Base-by-base conservation (phyloP, 2,797 vertebrate species). In the Peromyscus eremicus region DNA sequence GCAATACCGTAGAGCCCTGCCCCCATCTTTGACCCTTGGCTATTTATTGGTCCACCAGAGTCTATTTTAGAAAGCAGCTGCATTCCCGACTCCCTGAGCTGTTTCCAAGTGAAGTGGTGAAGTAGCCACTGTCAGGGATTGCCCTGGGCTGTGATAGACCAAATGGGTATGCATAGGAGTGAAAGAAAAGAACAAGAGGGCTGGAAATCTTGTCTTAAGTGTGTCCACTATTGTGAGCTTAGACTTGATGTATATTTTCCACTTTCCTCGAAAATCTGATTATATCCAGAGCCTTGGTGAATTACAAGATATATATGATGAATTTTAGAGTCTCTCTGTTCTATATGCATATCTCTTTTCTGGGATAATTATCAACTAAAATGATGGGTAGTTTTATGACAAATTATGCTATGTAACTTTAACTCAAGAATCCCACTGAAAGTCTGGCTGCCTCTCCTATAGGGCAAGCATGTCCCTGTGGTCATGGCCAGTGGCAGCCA, bases 211-310 rank as follows among this genome's bases (percentile, higher is more conserved):
- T 49, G 60, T 37, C 76, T 8, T n/a, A 49, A 84, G 52, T 84
- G 66, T 76, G 75, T 92, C 64, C n/a, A 68, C 13, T 81, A n/a
- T 89, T 79, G 6, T 68, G 70, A 81, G 9, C 4, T 62, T 94
- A 86, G 6, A 16, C 75, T 92, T 93, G 52, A 92, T 79, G 40
- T 4, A 32, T 40, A 91, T 73, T 55, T 97, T 82, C 17, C 76
- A 0, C 89, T 89, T 95, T 77, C 23, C 82, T 89, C 85, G 49
- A 90, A 85, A 94, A 89, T 89, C 68, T 83, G 25, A 49, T 96
- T 46, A 9, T 40, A 70, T 55, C 64, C 14, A 55, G 40, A 92
- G 29, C 8, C 6, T 81, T 91, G n/a, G 6, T 92, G 92, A 83
- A 93, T 91, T 95, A 40, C 66, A 80, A 94, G 94, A 87, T 70